Percentiles rank a stretch among this genome's conserved stretches.
These are phyloP conservation scores for Delphinapterus leucas DNA, from an alignment of 2,113 vertebrate species.

Conservation along the genomic window DNA sequence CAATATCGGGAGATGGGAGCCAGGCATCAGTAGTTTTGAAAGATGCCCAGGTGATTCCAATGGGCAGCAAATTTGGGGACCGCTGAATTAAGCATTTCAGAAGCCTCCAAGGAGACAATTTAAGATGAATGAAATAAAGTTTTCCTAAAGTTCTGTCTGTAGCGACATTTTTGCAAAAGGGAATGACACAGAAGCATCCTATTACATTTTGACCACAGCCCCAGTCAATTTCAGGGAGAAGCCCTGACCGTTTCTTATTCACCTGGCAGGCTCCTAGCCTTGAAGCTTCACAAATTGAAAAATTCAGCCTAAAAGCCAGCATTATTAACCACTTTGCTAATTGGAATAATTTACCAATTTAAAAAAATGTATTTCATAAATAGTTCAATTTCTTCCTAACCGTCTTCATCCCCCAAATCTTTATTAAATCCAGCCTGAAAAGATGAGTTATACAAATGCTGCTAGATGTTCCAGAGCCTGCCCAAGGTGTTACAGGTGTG, in stretches of 20 bases:
- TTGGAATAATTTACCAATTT: conserved; percentile 23
- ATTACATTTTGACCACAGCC: neutral
- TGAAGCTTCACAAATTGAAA: conserved; percentile 10
- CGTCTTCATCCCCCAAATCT: neutral
- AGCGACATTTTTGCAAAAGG: neutral
- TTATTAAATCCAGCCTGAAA: neutral
- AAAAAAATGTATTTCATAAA: neutral
- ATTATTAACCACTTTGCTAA: conserved; percentile 11
- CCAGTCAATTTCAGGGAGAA: neutral
- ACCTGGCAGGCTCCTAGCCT: neutral
- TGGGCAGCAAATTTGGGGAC: neutral
- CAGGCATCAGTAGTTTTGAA: neutral
- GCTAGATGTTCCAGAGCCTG: neutral
- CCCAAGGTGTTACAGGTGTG: neutral
- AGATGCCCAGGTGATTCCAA: neutral
- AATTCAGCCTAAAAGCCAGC: neutral
- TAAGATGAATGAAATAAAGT: neutral
- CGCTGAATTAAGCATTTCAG: neutral
- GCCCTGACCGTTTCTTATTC: neutral
- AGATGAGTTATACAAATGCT: neutral
- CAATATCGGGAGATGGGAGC: neutral
- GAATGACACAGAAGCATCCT: neutral
- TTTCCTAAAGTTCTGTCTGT: neutral
- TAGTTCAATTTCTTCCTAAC: neutral
- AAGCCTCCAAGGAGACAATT: neutral